Base-by-base conservation (phyloP, 2,113 vertebrate genomes). In the Istiophorus platypterus region DNA sequence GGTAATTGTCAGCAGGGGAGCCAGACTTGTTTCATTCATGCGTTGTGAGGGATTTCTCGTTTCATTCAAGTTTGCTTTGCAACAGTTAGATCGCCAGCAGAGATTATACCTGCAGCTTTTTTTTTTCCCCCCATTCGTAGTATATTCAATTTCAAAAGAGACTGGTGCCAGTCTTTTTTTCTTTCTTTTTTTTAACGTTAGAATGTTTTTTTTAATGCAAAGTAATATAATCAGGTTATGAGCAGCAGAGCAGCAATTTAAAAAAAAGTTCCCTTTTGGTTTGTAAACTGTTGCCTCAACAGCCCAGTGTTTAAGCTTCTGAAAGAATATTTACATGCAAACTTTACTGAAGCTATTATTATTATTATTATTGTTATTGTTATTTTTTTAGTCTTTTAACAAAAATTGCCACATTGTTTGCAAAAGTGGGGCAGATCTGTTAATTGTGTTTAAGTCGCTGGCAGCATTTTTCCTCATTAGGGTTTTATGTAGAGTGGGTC, bases 101-200 rank as follows among this genome's bases (percentile, higher is more conserved):
- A 27, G 27, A 54, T 56, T 68, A 3, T 17, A 62, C 52, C 29
- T 72, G 78, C 67, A 52, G 72, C 42, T 15, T 49, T 47, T 75
- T 14, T 76, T 26, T 73, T n/a, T n/a, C n/a, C n/a, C n/a, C n/a
- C n/a, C n/a, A n/a, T n/a, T n/a, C 47, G 24, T 61, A 5, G 2
- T 67, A 76, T 49, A n/a, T 84, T 79, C 52, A 47, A 80, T 78
- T 77, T 78, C 72, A 72, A 24, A 74, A 57, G 45, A 59, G 45
- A 59, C 78, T 71, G 58, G 67, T 57, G 42, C 54, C 27, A 65
- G 61, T 81, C 0, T 39, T 72, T 69, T 61, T 78, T 27, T n/a
- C n/a, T n/a, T n/a, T n/a, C n/a, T n/a, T n/a, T n/a, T n/a, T n/a
- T n/a, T n/a, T n/a, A n/a, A n/a, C n/a, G n/a, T n/a, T n/a, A n/a